These are phyloP conservation scores for Rhinoderma darwinii DNA, from an alignment of 2,113 vertebrate genomes.

Conservation along the genomic window DNA sequence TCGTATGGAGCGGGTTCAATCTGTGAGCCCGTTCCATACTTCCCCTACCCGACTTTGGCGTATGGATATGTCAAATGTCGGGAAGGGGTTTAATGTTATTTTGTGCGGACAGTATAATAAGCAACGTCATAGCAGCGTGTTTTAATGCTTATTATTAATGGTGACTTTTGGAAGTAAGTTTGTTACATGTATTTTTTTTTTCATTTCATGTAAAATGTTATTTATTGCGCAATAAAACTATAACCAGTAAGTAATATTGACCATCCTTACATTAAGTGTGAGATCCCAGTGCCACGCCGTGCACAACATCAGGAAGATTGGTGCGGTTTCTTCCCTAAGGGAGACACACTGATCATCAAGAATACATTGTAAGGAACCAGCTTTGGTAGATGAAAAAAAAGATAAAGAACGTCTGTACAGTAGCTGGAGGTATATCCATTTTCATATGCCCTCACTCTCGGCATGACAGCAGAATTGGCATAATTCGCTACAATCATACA, in stretches of 20 bases:
- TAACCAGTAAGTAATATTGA: conserved; percentile 12
- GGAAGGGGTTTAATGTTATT: background rate
- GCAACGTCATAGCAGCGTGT: too few species aligned
- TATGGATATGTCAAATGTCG: too few species aligned
- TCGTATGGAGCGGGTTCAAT: too few species aligned
- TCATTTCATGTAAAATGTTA: background rate
- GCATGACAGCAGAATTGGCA: background rate
- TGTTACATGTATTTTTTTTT: background rate
- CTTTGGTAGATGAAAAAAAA: background rate
- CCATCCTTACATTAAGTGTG: background rate
- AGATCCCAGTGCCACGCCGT: background rate
- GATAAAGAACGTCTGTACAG: background rate
- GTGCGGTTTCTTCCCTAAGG: background rate
- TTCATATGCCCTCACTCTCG: background rate
- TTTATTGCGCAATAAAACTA: background rate
- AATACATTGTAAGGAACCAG: background rate
- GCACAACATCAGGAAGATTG: background rate
- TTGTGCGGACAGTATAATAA: conserved; percentile 4
- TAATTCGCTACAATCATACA: conserved; percentile 4
- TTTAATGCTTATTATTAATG: background rate
- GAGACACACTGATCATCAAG: background rate
- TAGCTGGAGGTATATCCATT: background rate
- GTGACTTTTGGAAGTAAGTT: background rate
- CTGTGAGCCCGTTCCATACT: too few species aligned
- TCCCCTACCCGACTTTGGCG: too few species aligned